Base-by-base conservation (phyloP, 35 echinoderm and acorn worm species). In the Strongylocentrotus purpuratus region DNA sequence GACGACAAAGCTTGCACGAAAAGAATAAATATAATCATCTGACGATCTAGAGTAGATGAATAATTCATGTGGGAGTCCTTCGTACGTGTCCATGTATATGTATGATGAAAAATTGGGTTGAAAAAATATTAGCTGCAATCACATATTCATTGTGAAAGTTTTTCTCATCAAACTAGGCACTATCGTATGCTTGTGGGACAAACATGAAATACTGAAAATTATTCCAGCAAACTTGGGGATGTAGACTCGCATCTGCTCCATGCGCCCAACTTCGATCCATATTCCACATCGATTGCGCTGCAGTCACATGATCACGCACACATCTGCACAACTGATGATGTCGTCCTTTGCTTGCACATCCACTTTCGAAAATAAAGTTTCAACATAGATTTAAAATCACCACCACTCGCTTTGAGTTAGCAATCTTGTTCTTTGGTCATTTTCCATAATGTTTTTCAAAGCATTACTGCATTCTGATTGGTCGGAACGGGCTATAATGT, bases 401-500 rank as follows among this genome's bases (percentile, higher is more conserved):
- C 65, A 70, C 4, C 65, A n/a, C 65, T 78, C 65, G 7, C 65
- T 78, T 28, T n/a, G 65, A 78, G 65, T 78, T 28, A n/a, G 65
- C 65, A 78, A 78, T 2, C 65, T 7, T 22, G 65, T 78, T 78
- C 65, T 78, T 78, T 78, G 65, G 65, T 78, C 65, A 78, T 25
- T 78, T 89, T 89, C 3, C 87, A 45, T 1, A 89, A 33, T 89
- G n/a, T 35, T 89, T 25, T 45, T 15, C 12, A 89, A 89, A 41
- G 10, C 12, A 89, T 89, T 45, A 10, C 87, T 14, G 33, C 32
- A 11, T 89, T 93, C 31, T n/a, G 46, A 93, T 93, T 93, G 91
- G 91, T 48, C n/a, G 31, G 61, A 71, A 93, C 55, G 46, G 46
- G 46, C 48, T 95, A 98, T 61, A 98, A 93, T 92, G 96, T 95